Base-by-base conservation (phyloP, 1,140 invertebrate species). In the Procambarus clarkii region DNA sequence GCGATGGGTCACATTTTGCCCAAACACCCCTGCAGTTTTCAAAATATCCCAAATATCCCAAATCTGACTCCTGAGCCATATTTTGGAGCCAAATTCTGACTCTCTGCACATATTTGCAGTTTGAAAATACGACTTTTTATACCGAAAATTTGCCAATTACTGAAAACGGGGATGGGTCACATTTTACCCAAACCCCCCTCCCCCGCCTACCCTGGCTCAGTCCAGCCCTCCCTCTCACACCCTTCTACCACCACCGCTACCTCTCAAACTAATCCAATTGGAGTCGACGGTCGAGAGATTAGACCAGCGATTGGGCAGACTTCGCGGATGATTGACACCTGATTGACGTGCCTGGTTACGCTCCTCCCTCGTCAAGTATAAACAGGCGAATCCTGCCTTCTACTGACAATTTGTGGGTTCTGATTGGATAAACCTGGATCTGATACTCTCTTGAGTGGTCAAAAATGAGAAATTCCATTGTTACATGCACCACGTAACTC, bases 211-310 rank as follows among this genome's bases (percentile, higher is more conserved):
- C 50, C 34, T 5, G 11, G 46, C 24, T 46, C 18, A 3, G n/a
- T 76, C 24, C 50, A 8, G 8, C n/a, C 50, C 24, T 48, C 71
- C 48, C 24, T 24, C 21, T 78, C 50, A 58, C 18, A 64, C 76
- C 74, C 78, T 44, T n/a, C 44, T 44, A 11, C 50, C 87, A 45
- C 64, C 48, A 13, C 48, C 48, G 9, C 60, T 18, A 64, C 64
- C 64, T 50, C 79, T 58, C n/a, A 24, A 58, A n/a, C 85, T 87
- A 87, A 87, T 87, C 85, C 85, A 87, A 87, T 87, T 50, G 46
- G 46, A 34, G 50, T 77, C 48, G 18, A 45, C 45, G 48, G 76
- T 58, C 69, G 48, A 48, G 85, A 58, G 85, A 79, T 87, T 76
- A 54, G 15, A 15, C 74, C 69, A 34, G 45, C 85, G 76, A 87